These are phyloP conservation scores for Notarius lentiginosus DNA, from an alignment of 2,113 vertebrate genomes.

Conservation along the genomic window DNA sequence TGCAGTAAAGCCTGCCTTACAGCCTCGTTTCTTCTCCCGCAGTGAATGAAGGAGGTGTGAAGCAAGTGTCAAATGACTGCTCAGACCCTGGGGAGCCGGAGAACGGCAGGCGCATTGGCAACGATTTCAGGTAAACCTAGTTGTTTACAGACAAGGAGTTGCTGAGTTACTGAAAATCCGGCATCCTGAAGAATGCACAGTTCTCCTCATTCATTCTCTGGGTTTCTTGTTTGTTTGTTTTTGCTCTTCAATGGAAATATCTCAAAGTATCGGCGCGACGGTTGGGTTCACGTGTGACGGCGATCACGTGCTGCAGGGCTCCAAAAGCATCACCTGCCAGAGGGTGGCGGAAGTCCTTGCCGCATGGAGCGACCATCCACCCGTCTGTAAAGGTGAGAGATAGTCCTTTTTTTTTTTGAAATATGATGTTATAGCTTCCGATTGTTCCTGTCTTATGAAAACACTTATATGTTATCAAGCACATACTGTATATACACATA, in stretches of 20 bases:
- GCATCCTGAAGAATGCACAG: neutral
- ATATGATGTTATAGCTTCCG: neutral
- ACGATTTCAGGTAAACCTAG: slow-evolving; percentile 88
- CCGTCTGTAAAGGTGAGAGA: slow-evolving; percentile 92
- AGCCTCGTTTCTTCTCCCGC: slow-evolving; percentile 56
- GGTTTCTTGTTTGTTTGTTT: neutral
- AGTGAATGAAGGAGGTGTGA: slow-evolving; percentile 98
- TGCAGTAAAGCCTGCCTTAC: slow-evolving; percentile 3
- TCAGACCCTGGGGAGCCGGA: slow-evolving; percentile 97
- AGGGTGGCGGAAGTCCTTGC: slow-evolving; percentile 94
- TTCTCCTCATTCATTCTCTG: neutral
- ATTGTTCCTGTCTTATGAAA: neutral
- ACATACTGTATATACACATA: too few species aligned
- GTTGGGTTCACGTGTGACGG: slow-evolving; percentile 93
- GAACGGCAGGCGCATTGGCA: slow-evolving; percentile 91
- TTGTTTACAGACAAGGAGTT: neutral
- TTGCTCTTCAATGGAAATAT: neutral
- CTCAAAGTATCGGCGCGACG: slow-evolving; percentile 82
- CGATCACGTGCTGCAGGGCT: slow-evolving; percentile 94
- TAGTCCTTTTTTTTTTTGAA: neutral
- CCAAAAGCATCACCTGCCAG: slow-evolving; percentile 95
- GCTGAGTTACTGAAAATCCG: neutral
- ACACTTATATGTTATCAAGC: neutral
- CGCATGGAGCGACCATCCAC: slow-evolving; percentile 96
- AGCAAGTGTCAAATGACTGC: slow-evolving; percentile 96